phyloP scores from a whole-genome alignment of 2,113 vertebrate genomes.

The Steatornis caripensis region DNA sequence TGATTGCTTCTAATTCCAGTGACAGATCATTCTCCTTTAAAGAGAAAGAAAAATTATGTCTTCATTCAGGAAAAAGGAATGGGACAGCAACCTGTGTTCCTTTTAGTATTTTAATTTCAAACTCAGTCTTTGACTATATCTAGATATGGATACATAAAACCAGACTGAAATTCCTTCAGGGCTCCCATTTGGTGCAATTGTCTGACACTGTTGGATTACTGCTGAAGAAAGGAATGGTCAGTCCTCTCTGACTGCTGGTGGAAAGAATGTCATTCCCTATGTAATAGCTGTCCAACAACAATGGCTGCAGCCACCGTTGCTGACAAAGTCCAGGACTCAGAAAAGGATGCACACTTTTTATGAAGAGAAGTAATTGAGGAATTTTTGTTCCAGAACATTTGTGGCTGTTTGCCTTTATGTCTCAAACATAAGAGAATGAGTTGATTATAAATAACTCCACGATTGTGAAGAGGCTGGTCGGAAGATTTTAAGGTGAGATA shows the following conservation, averaged over 20 bases:
- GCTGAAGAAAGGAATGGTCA: slow-evolving; percentile 10
- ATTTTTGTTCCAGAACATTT: not conserved
- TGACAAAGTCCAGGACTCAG: not conserved
- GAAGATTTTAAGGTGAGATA: not conserved
- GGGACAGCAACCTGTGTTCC: not conserved
- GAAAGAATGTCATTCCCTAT: slow-evolving; percentile 13
- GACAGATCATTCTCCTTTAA: not conserved
- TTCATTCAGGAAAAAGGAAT: not conserved
- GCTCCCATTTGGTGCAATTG: not conserved
- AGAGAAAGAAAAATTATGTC: not conserved
- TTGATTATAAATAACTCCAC: not conserved
- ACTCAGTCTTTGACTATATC: not conserved
- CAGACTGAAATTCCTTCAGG: not conserved
- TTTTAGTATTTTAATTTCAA: not conserved
- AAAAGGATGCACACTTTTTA: not conserved
- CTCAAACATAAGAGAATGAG: not conserved
- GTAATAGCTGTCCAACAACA: not conserved
- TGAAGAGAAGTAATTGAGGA: not conserved
- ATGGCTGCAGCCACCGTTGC: not conserved
- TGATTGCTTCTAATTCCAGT: not conserved
- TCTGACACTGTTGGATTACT: not conserved
- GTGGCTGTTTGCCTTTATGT: not conserved
- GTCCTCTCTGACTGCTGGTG: not conserved
- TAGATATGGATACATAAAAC: not conserved
- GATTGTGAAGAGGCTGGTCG: not conserved